These are phyloP conservation scores for Microchrysa polita DNA, from an alignment of 2,888 invertebrate species.

Conservation along the genomic window DNA sequence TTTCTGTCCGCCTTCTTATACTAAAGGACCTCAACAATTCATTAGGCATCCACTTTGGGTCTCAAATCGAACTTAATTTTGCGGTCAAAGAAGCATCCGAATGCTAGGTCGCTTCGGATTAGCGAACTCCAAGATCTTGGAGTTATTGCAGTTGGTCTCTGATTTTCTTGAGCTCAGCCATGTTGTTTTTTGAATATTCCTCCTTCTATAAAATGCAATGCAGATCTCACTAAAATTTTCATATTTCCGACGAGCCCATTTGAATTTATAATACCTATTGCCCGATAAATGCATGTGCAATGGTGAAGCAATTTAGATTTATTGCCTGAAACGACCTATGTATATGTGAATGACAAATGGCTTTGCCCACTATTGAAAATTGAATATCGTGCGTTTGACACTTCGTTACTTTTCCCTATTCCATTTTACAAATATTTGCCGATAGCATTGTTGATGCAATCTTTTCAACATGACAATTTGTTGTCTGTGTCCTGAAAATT, in stretches of 20 bases:
- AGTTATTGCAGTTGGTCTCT: no score
- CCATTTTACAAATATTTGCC: background rate
- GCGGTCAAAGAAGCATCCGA: no score
- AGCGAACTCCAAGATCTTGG: no score
- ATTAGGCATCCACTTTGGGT: no score
- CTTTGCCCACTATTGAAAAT: background rate
- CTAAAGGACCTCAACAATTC: no score
- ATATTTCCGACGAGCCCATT: background rate
- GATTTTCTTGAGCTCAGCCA: no score
- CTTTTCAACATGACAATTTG: background rate
- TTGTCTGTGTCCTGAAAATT: background rate
- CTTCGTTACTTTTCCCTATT: background rate
- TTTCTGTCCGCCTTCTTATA: no score
- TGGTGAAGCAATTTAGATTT: conserved; percentile 14
- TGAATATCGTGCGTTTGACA: background rate
- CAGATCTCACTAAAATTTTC: no score
- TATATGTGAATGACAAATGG: background rate
- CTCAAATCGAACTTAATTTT: no score
- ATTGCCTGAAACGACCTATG: background rate
- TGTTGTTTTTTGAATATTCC: no score
- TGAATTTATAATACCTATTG: background rate
- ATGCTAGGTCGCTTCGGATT: no score
- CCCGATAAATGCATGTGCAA: background rate
- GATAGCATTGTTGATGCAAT: background rate
- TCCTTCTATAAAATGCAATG: no score